These are phyloP conservation scores for Tricholaema leucomelas DNA, from an alignment of 2,113 vertebrate genomes.

Conservation along the genomic window DNA sequence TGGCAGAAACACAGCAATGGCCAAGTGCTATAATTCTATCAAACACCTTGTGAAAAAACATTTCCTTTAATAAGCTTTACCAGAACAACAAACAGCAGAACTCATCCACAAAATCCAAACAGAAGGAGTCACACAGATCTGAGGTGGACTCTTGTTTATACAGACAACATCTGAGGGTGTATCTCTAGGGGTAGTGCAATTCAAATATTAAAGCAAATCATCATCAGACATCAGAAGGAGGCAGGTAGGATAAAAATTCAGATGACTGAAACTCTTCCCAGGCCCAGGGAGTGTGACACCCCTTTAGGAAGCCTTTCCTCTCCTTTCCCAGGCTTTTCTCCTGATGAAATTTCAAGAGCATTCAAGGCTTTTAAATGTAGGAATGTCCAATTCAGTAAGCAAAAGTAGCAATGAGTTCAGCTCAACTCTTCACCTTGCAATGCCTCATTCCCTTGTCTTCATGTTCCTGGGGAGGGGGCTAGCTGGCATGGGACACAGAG, in stretches of 20 bases:
- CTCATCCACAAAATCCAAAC: background rate
- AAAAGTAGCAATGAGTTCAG: background rate
- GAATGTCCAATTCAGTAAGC: background rate
- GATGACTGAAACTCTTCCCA: background rate
- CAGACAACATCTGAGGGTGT: background rate
- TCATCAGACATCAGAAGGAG: background rate
- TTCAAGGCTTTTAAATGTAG: background rate
- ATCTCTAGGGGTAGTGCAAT: background rate
- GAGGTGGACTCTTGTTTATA: rapidly evolving
- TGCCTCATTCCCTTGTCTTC: background rate
- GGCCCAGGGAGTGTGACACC: background rate
- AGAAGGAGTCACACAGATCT: background rate
- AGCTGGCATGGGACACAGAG: background rate
- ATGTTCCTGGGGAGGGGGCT: too few relatives aligned
- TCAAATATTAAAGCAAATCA: background rate
- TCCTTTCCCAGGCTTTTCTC: background rate
- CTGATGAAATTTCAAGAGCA: background rate
- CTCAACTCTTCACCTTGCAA: background rate
- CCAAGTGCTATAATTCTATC: background rate
- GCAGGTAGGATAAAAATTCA: background rate
- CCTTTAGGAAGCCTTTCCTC: background rate
- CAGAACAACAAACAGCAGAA: background rate
- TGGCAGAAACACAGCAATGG: background rate
- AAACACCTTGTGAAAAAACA: background rate
- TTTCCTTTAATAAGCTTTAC: background rate